phyloP scores from a whole-genome alignment of 2,888 invertebrate species.

The Zootermopsis nevadensis region DNA sequence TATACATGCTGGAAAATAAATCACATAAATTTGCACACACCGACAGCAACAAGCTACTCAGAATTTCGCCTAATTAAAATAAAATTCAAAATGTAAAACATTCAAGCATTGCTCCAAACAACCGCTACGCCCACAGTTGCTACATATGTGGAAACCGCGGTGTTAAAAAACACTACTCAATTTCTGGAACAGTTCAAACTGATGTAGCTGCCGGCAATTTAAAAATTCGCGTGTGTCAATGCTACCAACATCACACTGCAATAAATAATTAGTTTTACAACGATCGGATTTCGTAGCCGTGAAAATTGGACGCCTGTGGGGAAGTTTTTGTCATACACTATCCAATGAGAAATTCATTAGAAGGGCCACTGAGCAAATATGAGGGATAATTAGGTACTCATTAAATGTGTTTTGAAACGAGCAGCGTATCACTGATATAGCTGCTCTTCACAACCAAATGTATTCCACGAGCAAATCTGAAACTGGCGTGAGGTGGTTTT shows the following conservation, averaged over 20 bases:
- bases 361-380: not conserved
- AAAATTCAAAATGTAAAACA: not conserved
- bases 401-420: not conserved
- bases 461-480: no score
- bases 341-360: not conserved
- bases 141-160: not conserved
- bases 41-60: not conserved
- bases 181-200: not conserved
- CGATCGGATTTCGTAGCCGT: slow-evolving; percentile 1
- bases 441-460: no score
- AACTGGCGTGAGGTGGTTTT: no score
- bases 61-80: slow-evolving; percentile 16
- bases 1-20: not conserved
- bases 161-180: not conserved
- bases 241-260: not conserved
- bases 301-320: not conserved
- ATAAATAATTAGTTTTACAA: slow-evolving; percentile 8
- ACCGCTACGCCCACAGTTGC: not conserved
- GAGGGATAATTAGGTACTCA: not conserved
- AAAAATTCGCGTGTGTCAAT: not conserved
- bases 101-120: not conserved
- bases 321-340: not conserved
- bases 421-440: no score
- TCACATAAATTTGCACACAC: not conserved
- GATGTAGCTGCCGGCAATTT: not conserved